A percentile compares a stretch with the other conserved stretches of the same genome.
Evolutionary conservation across 2,888 invertebrate species (phyloP).

Genomic region (Meiosimyza decipiens): DNA sequence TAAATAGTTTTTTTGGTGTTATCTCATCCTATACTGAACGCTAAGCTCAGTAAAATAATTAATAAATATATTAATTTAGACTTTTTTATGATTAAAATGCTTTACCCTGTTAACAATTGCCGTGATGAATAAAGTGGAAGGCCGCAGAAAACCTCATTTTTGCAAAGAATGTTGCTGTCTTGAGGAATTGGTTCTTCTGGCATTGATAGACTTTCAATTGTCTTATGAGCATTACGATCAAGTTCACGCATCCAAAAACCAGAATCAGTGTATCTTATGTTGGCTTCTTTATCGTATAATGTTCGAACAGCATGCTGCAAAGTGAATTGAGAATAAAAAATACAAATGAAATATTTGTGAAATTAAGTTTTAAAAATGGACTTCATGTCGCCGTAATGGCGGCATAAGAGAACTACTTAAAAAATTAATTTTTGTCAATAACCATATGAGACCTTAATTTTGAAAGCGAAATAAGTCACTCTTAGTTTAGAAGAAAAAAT

Average conservation of each 20-base stretch:
- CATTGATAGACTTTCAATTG: conserved; percentile 57
- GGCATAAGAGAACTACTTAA: no score
- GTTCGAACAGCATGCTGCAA: conserved; percentile 55
- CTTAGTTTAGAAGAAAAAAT: no score
- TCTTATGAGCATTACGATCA: conserved; percentile 57
- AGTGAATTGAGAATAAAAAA: not conserved
- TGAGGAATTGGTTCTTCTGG: conserved; percentile 56
- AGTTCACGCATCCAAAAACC: conserved; percentile 59
- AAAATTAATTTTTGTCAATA: no score
- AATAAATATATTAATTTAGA: no score
- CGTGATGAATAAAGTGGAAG: conserved; percentile 54
- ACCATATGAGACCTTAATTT: no score
- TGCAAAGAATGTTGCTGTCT: conserved; percentile 54
- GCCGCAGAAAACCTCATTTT: conserved; percentile 57
- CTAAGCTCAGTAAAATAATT: no score
- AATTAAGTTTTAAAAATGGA: no score
- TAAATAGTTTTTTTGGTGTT: no score
- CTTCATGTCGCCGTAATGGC: no score
- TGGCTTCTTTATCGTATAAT: conserved; percentile 55
- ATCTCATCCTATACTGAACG: no score
- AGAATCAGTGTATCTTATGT: conserved; percentile 56
- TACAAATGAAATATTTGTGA: not conserved
- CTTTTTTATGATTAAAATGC: not conserved
- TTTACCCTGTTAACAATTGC: conserved; percentile 53
- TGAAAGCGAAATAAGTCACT: no score